Evolutionary conservation across 2,797 vertebrate species (phyloP).

Genomic region (Poecilia velifera): DNA sequence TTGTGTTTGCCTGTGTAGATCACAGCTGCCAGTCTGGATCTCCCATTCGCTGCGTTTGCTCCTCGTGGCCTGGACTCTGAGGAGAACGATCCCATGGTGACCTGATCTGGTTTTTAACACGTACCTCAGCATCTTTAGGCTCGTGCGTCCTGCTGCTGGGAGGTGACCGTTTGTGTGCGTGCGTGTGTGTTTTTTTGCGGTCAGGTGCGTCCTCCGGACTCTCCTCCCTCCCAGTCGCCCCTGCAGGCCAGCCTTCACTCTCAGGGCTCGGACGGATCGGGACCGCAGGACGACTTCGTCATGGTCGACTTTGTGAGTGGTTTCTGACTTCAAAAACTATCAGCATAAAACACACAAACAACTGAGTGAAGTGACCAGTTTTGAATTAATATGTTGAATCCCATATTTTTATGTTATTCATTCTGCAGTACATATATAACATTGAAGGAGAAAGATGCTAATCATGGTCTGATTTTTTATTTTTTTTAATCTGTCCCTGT

Average conservation of each 20-base stretch:
- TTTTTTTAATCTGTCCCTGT: neutral
- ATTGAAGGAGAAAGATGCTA: neutral
- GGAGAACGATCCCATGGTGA: slow-evolving; percentile 95
- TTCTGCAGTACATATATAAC: neutral
- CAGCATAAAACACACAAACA: too few species aligned
- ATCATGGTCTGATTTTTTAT: neutral
- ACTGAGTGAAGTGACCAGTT: too few species aligned
- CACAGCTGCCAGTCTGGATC: slow-evolving; percentile 90
- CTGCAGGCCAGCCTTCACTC: slow-evolving; percentile 94
- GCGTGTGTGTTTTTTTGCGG: slow-evolving; percentile 25
- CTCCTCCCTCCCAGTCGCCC: slow-evolving; percentile 88
- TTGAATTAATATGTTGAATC: too few species aligned
- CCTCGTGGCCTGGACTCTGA: slow-evolving; percentile 89
- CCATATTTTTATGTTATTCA: neutral
- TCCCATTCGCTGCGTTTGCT: slow-evolving; percentile 97
- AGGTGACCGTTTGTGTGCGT: slow-evolving; percentile 10
- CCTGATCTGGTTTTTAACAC: neutral
- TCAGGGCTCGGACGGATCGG: slow-evolving; percentile 89
- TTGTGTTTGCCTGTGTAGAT: slow-evolving; percentile 75
- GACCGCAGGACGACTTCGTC: slow-evolving; percentile 94
- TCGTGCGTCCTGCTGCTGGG: neutral
- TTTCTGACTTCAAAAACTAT: too few species aligned
- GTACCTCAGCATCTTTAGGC: neutral
- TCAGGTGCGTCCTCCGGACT: slow-evolving; percentile 91
- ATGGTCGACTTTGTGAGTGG: slow-evolving; percentile 96